Evolutionary conservation across 2,797 vertebrate species (phyloP).

Genomic region (Crocidura indochinensis): DNA sequence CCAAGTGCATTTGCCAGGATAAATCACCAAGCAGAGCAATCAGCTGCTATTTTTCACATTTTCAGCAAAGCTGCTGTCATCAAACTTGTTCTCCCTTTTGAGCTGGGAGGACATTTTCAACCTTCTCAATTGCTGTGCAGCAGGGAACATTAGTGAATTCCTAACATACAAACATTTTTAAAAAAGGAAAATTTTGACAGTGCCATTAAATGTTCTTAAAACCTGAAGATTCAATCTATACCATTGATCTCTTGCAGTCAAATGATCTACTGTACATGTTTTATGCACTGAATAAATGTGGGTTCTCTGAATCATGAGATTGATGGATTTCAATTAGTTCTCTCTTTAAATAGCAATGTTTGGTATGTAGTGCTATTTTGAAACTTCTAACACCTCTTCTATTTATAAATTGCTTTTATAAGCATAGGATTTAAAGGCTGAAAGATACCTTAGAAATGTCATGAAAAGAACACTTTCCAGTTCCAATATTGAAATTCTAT

Average conservation of each 20-base stretch:
- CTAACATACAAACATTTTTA: not conserved
- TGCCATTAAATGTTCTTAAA: conserved; percentile 62
- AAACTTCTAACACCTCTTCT: conserved; percentile 73
- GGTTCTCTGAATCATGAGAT: conserved; percentile 1
- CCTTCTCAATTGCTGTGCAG: not conserved
- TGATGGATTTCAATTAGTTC: conserved; percentile 73
- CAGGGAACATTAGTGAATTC: not conserved
- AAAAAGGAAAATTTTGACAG: not conserved
- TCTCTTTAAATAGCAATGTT: conserved; percentile 72
- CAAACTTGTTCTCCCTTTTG: not conserved
- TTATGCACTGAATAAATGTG: conserved; percentile 58
- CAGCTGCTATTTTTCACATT: not conserved
- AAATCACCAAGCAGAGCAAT: not conserved
- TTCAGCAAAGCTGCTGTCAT: not conserved
- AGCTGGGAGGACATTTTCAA: not conserved
- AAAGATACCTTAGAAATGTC: conserved; percentile 66
- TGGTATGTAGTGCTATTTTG: conserved; percentile 50
- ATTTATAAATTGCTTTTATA: conserved; percentile 76
- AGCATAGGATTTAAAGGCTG: conserved; percentile 59
- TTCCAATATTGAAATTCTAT: conserved; percentile 49
- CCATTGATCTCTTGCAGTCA: not conserved
- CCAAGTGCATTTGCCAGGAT: not conserved
- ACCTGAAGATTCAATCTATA: not conserved
- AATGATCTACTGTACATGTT: not conserved
- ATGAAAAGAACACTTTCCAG: conserved; percentile 57